These are phyloP conservation scores for Gymnothorax javanicus DNA, from an alignment of 2,797 vertebrate species.

Conservation along the genomic window DNA sequence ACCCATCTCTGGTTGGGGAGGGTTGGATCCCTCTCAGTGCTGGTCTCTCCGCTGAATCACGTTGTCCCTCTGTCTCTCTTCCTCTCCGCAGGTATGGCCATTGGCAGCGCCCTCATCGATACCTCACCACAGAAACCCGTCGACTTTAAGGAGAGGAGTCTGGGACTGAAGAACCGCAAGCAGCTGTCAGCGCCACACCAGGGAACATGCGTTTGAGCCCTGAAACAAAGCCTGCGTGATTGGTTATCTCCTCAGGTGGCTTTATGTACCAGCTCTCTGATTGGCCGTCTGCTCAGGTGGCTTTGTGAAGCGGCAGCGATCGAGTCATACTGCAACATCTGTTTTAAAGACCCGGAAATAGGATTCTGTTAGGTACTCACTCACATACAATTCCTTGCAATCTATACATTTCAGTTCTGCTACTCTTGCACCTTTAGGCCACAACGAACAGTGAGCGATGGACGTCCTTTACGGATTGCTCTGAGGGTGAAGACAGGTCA, in stretches of 20 bases:
- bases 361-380: background rate
- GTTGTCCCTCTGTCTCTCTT: conserved; percentile 28
- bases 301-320: background rate
- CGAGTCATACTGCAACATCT: conserved; percentile 5
- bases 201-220: conserved; percentile 94
- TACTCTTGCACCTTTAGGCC: background rate
- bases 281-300: background rate
- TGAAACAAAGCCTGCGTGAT: conserved; percentile 33
- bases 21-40: background rate
- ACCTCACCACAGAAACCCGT: conserved; percentile 92
- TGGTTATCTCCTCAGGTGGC: background rate
- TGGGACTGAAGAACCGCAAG: conserved; percentile 89
- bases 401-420: background rate
- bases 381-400: background rate
- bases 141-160: conserved; percentile 94
- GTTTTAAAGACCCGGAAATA: background rate
- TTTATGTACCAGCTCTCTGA: background rate
- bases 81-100: conserved; percentile 82
- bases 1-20: background rate
- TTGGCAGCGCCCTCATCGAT: conserved; percentile 95
- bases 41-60: conserved; percentile 23
- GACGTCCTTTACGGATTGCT: background rate
- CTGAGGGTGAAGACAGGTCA: background rate
- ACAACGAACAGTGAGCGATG: background rate
- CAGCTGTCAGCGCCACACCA: conserved; percentile 91